Conservation (phyloP, 2,797 vertebrate genomes). For the Crypturellus tataupa region DNA sequence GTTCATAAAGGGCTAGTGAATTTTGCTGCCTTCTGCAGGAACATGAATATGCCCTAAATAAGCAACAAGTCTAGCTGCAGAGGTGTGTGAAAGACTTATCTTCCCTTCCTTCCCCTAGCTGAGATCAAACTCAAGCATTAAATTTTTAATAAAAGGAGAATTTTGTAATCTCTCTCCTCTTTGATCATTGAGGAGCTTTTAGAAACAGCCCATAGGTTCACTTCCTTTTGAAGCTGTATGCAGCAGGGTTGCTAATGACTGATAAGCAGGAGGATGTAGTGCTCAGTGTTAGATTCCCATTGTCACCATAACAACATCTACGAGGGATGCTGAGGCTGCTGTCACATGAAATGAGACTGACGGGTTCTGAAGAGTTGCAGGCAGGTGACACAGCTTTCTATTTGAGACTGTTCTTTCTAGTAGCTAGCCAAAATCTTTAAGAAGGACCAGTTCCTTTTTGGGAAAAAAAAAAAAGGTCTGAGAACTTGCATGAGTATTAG, state of each 20-base stretch:
- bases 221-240: constrained; percentile 43
- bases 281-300: not conserved
- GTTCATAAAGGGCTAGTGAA: not conserved
- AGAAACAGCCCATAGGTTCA: not conserved
- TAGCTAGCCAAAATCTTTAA: not conserved
- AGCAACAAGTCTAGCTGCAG: not conserved
- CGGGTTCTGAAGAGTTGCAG: not conserved
- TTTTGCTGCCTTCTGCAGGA: not conserved
- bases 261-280: constrained; percentile 32
- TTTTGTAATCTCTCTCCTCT: constrained; percentile 4
- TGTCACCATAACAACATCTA: constrained; percentile 64
- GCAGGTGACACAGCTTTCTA: not conserved
- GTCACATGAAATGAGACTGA: not conserved
- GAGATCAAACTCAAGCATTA: not conserved
- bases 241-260: not conserved
- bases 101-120: not conserved
- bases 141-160: not conserved
- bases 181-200: constrained; percentile 16
- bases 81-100: not conserved
- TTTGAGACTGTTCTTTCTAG: not conserved
- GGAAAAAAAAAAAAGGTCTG: not conserved
- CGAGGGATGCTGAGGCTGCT: not conserved
- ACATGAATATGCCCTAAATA: not conserved
- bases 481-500: not conserved
- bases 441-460: not conserved